Evolutionary conservation across 2,888 invertebrate species (phyloP), one percentile per base, ranked within the genome.

Genomic region (Lathronympha strigana): DNA sequence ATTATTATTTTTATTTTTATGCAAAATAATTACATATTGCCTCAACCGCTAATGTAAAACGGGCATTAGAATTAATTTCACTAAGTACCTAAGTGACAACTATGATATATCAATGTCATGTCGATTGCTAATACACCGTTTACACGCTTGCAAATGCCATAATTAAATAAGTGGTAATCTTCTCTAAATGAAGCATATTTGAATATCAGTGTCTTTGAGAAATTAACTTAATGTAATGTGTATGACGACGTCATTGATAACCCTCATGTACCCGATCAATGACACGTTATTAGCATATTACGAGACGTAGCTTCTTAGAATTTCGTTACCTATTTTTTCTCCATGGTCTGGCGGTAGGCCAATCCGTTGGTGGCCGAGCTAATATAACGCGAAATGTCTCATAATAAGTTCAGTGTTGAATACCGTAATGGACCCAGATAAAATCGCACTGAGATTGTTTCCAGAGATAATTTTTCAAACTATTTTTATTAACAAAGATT

Each of bases 381-480:
- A 86, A 90, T 88, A 90, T 84, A 78, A 85, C 86, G 83, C 77
- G 80, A 86, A 84, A 86, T 84, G 85, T 88, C 86, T 88, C 86
- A 87, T 86, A 86, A 85, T 83, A 87, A 80, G 79, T 80, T 77
- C 74, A 75, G 83, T 78, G 80, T 78, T 79, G 80, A 81, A 81
- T 79, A 80, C 77, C 72, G 74, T 77, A 82, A 76, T 74, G 76
- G 73, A 72, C 53, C 38, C 53, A 61, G 72, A 71, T 71, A 67
- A 43, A 47, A 67, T 69, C 69, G 60, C 47, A 40, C 55, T 33
- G 63, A 64, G 66, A 66, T 66, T 54, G 54, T 61, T 60, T 54
- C n/a, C 31, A 40, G 21, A 49, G 66, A 66, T 66, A n/a, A 66
- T 60, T 53, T 61, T 53, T 54, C 31, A 53, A 58, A 53, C 51